Conservation (phyloP, 1,140 invertebrate genomes). For the Bombus vancouverensis region DNA sequence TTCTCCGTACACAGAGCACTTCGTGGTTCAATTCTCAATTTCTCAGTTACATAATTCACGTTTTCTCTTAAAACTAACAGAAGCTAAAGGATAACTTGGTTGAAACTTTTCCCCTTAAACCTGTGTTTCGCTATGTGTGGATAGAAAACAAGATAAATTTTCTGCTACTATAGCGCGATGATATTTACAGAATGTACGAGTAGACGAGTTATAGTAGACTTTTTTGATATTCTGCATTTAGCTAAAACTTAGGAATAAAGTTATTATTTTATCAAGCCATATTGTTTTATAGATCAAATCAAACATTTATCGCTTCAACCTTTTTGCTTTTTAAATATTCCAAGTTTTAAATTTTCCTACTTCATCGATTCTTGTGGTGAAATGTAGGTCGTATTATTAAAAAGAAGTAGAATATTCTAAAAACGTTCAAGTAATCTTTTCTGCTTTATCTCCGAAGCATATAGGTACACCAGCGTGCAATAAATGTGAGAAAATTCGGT, state of each 20-base stretch:
- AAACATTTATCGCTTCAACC: too few relatives aligned
- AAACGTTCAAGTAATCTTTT: background rate
- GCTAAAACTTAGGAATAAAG: too few relatives aligned
- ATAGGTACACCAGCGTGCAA: background rate
- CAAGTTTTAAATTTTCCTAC: too few relatives aligned
- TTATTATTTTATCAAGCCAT: too few relatives aligned
- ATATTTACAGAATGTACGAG: background rate
- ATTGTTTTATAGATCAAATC: too few relatives aligned
- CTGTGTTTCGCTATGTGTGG: background rate
- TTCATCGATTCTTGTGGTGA: too few relatives aligned
- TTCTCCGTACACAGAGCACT: background rate
- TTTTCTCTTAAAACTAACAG: constrained; percentile 1
- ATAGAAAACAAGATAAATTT: constrained; percentile 3
- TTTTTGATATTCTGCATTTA: too few relatives aligned
- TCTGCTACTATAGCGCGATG: background rate
- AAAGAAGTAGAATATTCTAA: too few relatives aligned
- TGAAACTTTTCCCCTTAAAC: too few relatives aligned
- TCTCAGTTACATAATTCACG: constrained; percentile 2
- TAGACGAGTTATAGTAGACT: background rate
- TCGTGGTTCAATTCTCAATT: constrained; percentile 1
- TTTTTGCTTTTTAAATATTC: too few relatives aligned
- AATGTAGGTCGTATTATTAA: too few relatives aligned
- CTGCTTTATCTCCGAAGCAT: background rate
- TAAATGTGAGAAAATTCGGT: too few relatives aligned
- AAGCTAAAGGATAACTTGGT: background rate